Conservation (phyloP, 2,888 invertebrate genomes). For the Julus scanicus region DNA sequence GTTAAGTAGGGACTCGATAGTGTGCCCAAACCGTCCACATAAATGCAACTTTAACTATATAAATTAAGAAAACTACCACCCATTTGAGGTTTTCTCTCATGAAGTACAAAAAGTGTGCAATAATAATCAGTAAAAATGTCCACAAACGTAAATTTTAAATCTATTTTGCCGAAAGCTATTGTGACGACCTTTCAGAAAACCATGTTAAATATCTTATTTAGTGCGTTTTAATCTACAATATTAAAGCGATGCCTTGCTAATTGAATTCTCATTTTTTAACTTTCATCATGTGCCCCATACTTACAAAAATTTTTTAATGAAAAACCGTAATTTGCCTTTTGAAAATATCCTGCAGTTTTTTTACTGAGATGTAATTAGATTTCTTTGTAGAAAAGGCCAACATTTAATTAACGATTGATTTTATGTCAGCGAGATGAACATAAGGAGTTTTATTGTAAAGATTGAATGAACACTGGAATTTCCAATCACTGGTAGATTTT, state of each 20-base stretch:
- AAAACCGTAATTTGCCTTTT: conserved; percentile 20
- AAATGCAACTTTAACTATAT: too few relatives aligned
- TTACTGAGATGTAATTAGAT: conserved; percentile 30
- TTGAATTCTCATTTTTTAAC: background rate
- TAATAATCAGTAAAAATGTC: background rate
- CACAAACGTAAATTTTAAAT: background rate
- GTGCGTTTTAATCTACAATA: too few relatives aligned
- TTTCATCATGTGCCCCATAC: background rate
- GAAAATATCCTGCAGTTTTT: conserved; percentile 24
- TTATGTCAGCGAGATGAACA: background rate
- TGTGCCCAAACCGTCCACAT: too few relatives aligned
- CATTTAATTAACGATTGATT: conserved; percentile 38
- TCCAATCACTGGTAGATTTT: conserved; percentile 26
- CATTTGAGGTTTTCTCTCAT: background rate
- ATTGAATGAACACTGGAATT: conserved; percentile 36
- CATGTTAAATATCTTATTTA: background rate
- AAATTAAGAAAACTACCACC: too few relatives aligned
- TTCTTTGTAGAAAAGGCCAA: background rate
- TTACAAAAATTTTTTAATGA: background rate
- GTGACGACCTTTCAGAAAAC: too few relatives aligned
- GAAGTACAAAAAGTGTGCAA: background rate
- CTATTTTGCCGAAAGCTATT: too few relatives aligned
- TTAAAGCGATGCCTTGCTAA: too few relatives aligned
- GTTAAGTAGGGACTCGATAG: too few relatives aligned
- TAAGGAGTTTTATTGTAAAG: background rate